These are phyloP conservation scores for Dipodomys merriami DNA, from an alignment of 2,113 vertebrate genomes.

Conservation along the genomic window DNA sequence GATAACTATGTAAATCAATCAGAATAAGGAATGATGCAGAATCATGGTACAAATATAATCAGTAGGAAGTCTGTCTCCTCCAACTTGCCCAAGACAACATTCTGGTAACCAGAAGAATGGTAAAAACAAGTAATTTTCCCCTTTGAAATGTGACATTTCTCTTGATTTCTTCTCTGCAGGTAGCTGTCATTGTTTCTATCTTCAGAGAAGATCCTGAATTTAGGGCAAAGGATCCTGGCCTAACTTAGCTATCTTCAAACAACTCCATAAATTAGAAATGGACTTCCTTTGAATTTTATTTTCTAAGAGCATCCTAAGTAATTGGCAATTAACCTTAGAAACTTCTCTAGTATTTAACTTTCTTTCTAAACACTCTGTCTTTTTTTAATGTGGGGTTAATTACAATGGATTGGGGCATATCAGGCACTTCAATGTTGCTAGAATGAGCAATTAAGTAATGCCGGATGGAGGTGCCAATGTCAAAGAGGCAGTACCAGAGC, in stretches of 20 bases:
- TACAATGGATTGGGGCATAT: background rate
- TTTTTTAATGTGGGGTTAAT: conserved; percentile 63
- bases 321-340: conserved; percentile 78
- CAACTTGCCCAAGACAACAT: conserved; percentile 43
- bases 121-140: conserved; percentile 51
- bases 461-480: conserved; percentile 13
- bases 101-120: conserved; percentile 49
- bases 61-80: conserved; percentile 31
- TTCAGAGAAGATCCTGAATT: conserved; percentile 62
- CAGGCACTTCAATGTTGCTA: conserved; percentile 3
- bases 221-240: conserved; percentile 66
- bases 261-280: conserved; percentile 48
- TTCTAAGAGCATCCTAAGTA: conserved; percentile 55
- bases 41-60: background rate
- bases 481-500: background rate
- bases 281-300: conserved; percentile 42
- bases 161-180: conserved; percentile 49
- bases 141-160: conserved; percentile 68
- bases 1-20: background rate
- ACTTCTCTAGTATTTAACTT: conserved; percentile 17
- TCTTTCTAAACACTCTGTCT: background rate
- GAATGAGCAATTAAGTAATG: conserved; percentile 64
- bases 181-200: conserved; percentile 50
- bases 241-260: conserved; percentile 49
- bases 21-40: background rate